These are phyloP conservation scores for Microtus ochrogaster DNA, from an alignment of 2,113 vertebrate genomes.

Conservation along the genomic window DNA sequence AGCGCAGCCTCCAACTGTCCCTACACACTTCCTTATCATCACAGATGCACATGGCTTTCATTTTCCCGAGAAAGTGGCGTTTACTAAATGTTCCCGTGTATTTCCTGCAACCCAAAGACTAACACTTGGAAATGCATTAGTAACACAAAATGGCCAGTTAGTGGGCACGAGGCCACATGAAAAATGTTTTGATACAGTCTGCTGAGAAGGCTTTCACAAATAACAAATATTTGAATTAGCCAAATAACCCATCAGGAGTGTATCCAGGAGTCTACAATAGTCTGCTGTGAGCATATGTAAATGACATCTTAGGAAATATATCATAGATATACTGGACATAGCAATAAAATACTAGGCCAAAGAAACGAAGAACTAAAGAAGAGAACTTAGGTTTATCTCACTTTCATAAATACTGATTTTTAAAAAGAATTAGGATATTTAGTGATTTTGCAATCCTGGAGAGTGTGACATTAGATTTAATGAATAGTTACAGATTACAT, in stretches of 20 bases:
- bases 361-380: neutral
- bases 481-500: neutral
- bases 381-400: neutral
- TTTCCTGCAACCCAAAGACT: conserved; percentile 50
- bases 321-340: neutral
- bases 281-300: neutral
- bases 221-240: conserved; percentile 7
- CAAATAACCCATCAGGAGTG: neutral
- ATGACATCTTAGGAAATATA: neutral
- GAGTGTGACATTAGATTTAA: conserved; percentile 30
- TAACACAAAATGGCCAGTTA: conserved; percentile 34
- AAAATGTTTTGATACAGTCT: conserved; percentile 10
- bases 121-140: conserved; percentile 22
- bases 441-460: neutral
- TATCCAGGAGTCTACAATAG: neutral
- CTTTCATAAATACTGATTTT: neutral
- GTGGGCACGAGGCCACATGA: neutral
- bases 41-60: conserved; percentile 16
- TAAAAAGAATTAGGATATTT: conserved; percentile 21
- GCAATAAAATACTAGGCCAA: conserved; percentile 34
- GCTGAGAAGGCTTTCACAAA: conserved; percentile 19
- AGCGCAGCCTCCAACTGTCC: neutral
- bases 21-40: conserved; percentile 3
- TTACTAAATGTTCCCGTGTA: neutral
- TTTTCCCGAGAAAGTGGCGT: neutral